Evolutionary conservation across 37 sponge, comb jelly and placozoan genomes (phyloP).

Genomic region (Spongilla lacustris): DNA sequence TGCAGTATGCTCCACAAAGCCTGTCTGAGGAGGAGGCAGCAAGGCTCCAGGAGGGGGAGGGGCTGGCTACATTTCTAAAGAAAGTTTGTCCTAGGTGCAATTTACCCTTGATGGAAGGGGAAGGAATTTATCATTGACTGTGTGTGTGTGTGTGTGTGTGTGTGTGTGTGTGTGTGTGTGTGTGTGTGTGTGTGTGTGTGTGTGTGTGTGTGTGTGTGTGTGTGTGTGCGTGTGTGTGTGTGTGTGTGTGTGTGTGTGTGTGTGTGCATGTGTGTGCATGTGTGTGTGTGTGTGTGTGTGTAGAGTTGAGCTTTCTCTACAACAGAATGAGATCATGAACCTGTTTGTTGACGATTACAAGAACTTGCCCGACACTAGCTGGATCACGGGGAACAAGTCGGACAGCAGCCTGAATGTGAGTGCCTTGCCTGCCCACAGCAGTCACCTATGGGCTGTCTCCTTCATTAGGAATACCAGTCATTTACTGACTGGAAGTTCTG

Average conservation of each 20-base stretch:
- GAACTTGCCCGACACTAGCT: conserved; percentile 75
- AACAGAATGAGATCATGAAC: conserved; percentile 95
- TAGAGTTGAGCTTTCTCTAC: conserved; percentile 83
- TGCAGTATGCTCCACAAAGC: conserved; percentile 85
- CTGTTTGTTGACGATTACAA: conserved; percentile 88
- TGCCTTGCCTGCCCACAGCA: neutral
- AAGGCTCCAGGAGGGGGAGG: conserved; percentile 26
- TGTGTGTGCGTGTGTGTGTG: too few relatives aligned
- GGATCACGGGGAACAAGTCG: conserved; percentile 84
- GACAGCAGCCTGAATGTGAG: conserved; percentile 83
- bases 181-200: conserved; percentile 4
- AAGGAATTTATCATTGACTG: too few relatives aligned
- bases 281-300: neutral
- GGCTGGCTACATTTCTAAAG: conserved; percentile 62
- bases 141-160: neutral
- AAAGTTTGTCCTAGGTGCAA: conserved; percentile 66
- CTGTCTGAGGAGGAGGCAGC: conserved; percentile 48
- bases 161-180: neutral
- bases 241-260: too few relatives aligned
- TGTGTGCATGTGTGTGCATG: too few relatives aligned
- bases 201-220: neutral
- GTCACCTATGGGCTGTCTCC: neutral
- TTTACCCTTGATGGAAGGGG: neutral
- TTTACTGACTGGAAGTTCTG: conserved; percentile 97
- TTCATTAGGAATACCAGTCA: conserved; percentile 92